Conservation (phyloP, 2,797 vertebrate species). For the Anabacerthia variegaticeps region DNA sequence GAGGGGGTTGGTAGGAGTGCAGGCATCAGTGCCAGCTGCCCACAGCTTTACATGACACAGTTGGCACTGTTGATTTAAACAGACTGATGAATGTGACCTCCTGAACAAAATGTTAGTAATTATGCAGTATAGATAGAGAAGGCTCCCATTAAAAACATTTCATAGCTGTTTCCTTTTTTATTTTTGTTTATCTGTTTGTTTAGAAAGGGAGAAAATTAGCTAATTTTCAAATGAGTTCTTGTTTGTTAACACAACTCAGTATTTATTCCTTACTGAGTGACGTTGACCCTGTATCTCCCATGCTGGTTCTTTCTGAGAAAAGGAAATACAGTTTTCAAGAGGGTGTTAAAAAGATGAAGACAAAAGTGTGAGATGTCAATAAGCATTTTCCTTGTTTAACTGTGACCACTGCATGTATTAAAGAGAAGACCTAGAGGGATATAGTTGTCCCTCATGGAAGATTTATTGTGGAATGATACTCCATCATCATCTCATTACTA, state of each 20-base stretch:
- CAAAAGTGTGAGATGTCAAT: neutral
- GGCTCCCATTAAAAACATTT: neutral
- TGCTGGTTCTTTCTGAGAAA: neutral
- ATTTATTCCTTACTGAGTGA: neutral
- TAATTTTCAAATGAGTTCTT: neutral
- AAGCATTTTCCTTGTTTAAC: constrained; percentile 8
- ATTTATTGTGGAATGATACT: neutral
- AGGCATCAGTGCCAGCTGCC: neutral
- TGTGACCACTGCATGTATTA: neutral
- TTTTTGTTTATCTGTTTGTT: neutral
- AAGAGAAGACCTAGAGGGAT: neutral
- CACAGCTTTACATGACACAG: neutral
- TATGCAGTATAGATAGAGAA: neutral
- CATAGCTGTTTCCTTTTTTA: neutral
- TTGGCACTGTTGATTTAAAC: constrained; percentile 10
- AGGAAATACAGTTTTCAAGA: neutral
- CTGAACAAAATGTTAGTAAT: neutral
- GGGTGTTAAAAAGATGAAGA: neutral
- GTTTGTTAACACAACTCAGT: neutral
- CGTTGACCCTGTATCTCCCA: neutral
- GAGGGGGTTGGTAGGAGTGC: neutral
- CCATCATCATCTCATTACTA: neutral
- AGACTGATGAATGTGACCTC: constrained; percentile 18
- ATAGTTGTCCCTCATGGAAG: neutral
- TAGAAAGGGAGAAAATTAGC: neutral